Conservation (phyloP, 2,113 vertebrate species). For the Atrichornis clamosus region DNA sequence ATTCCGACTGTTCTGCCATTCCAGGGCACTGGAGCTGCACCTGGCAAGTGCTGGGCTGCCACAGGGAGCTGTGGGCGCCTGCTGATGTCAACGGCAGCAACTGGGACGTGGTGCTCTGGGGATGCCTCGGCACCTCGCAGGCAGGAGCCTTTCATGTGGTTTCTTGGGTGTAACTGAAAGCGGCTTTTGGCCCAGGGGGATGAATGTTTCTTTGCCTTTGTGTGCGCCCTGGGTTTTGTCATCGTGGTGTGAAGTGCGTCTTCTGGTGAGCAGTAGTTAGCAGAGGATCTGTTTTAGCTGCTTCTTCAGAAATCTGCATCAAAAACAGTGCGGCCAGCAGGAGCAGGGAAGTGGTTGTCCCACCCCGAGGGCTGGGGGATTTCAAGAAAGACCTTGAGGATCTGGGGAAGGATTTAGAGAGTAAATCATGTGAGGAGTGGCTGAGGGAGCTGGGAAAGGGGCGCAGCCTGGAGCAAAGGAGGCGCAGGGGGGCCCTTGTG, state of each 20-base stretch:
- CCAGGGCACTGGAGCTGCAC: fast-evolving
- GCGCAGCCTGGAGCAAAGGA: background rate
- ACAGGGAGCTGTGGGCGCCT: background rate
- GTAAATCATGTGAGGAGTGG: background rate
- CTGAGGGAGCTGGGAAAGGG: background rate
- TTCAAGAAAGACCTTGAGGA: background rate
- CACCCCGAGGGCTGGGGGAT: fast-evolving
- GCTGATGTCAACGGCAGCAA: background rate
- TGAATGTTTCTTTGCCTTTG: background rate
- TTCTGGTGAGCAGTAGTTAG: background rate
- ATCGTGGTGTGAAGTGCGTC: background rate
- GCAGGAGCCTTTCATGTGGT: slow-evolving; percentile 45
- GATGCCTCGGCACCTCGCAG: background rate
- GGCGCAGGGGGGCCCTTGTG: background rate
- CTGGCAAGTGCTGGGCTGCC: background rate
- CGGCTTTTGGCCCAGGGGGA: slow-evolving; percentile 14
- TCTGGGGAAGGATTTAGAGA: background rate
- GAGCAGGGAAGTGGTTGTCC: background rate
- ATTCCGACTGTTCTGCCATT: fast-evolving
- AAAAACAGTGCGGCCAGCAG: background rate
- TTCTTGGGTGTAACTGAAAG: slow-evolving; percentile 38
- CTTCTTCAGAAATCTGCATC: background rate
- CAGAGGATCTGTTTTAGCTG: background rate
- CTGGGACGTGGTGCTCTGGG: background rate
- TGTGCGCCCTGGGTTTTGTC: background rate